A percentile compares a stretch with the other conserved stretches of the same genome.
Evolutionary conservation across 2,888 invertebrate species (phyloP).

Genomic region (Drosophila stalkeri): DNA sequence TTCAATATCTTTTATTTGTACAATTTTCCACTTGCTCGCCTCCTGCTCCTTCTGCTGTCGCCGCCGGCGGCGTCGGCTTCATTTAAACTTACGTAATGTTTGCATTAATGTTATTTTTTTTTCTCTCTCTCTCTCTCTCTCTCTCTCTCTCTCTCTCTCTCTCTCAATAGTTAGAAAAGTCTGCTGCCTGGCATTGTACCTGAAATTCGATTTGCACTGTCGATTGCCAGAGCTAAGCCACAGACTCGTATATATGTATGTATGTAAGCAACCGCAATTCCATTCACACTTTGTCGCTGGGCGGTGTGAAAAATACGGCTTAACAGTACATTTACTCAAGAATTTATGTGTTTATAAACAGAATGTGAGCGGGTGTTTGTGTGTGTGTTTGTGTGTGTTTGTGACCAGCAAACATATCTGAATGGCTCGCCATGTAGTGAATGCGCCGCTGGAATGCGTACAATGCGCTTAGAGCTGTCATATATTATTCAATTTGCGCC

Average conservation of each 20-base stretch:
- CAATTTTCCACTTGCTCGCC: conserved; percentile 51
- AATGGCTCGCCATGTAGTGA: conserved; percentile 17
- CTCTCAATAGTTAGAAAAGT: conserved; percentile 39
- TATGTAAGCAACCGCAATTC: conserved; percentile 35
- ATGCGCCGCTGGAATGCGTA: conserved; percentile 36
- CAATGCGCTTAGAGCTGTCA: conserved; percentile 50
- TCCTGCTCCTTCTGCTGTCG: neutral
- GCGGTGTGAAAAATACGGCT: conserved; percentile 69
- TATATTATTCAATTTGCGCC: conserved; percentile 70
- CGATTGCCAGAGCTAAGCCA: conserved; percentile 37
- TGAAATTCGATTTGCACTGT: conserved; percentile 8
- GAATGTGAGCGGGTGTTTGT: conserved; percentile 2
- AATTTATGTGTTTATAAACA: conserved; percentile 78
- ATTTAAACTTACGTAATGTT: conserved; percentile 58
- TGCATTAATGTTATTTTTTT: conserved; percentile 36
- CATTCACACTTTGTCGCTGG: conserved; percentile 61
- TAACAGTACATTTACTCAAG: conserved; percentile 77
- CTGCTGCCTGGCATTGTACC: neutral
- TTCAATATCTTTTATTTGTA: conserved; percentile 71
- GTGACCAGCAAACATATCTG: conserved; percentile 22
- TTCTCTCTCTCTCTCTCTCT: neutral
- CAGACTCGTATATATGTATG: conserved; percentile 16
- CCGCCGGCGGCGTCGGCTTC: conserved; percentile 1
- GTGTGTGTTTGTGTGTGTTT: conserved; percentile 1
- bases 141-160: neutral